Evolutionary conservation across 2,888 invertebrate species (phyloP), one percentile per base, ranked within the genome.

Genomic region (Ephialtes manifestator): DNA sequence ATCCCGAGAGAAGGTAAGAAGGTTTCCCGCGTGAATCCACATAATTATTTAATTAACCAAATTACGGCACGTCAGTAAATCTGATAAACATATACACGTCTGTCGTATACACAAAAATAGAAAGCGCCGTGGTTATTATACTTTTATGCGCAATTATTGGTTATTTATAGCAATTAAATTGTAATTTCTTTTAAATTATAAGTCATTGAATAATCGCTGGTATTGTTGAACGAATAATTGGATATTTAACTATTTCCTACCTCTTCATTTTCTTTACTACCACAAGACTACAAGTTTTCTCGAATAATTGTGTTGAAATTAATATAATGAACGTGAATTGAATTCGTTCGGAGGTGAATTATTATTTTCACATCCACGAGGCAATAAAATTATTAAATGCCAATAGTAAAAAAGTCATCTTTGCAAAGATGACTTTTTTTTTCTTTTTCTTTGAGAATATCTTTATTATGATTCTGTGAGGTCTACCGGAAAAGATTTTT

Each of bases 21-120:
- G 8, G 10, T 39, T 39, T 48, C 58, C 72, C 72, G 74, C 81
- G 77, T 74, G 68, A 77, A 81, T 84, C 74, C 77, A 74, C 77
- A 81, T 84, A 81, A 84, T 84, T 84, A 81, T 84, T 81, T 74
- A 68, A 84, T 84, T 81, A 81, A 81, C 74, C 81, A 78, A 81
- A 81, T 81, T 84, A 78, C 28, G 39, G 48, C 4, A n/a, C 58
- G 39, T 74, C 65, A 39, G 24, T 71, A 43, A 11, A 48, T 20
- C 58, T 48, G 35, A 28, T 53, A 58, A 67, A 67, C 55, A 46
- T 46, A 60, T 46, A n/a, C 63, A 31, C 48, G 11, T 63, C 31
- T 31, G 8, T 0, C 5, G 7, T 18, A 51, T 18, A 60, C 39
- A 60, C 7, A 15, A 60, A 60, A 60, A 35, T 35, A 35, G 28